Conservation (phyloP, 2,113 vertebrate species). For the Halichoeres trimaculatus region DNA sequence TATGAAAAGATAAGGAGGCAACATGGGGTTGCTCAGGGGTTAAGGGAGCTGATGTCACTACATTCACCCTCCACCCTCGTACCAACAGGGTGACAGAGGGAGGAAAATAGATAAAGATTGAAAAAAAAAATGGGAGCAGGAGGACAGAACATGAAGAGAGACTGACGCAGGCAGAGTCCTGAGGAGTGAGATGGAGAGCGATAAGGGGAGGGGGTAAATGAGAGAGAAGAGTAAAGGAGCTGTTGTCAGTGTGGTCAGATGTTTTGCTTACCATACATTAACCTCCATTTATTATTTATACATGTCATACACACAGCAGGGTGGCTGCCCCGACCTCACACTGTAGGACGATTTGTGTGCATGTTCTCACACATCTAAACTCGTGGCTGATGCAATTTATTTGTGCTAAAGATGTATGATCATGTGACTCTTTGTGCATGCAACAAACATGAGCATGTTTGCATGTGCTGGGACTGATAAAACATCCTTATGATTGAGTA, state of each 20-base stretch:
- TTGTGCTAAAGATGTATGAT: background rate
- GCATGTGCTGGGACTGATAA: background rate
- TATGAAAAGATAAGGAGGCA: slow-evolving; percentile 65
- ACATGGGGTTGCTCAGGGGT: slow-evolving; percentile 56
- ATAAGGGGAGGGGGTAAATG: slow-evolving; percentile 5
- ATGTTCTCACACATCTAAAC: background rate
- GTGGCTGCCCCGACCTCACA: slow-evolving; percentile 18
- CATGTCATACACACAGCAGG: slow-evolving; percentile 46
- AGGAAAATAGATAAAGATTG: slow-evolving; percentile 12
- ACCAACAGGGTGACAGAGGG: slow-evolving; percentile 1
- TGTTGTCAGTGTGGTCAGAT: slow-evolving; percentile 42
- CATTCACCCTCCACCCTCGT: slow-evolving; percentile 54
- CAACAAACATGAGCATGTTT: background rate
- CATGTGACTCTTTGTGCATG: background rate
- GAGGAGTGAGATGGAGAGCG: background rate
- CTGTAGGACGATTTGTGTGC: slow-evolving; percentile 34
- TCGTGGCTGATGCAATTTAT: slow-evolving; percentile 15
- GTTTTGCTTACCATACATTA: slow-evolving; percentile 65
- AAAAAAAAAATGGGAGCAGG: slow-evolving; percentile 25
- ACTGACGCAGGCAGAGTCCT: background rate
- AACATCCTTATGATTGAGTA: background rate
- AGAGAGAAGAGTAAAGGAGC: slow-evolving; percentile 5
- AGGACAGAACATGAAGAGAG: background rate
- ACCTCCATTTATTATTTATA: slow-evolving; percentile 66
- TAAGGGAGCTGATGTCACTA: slow-evolving; percentile 65